A percentile compares a stretch with the other conserved stretches of the same genome.
These are phyloP conservation scores for Xestia xanthographa DNA, from an alignment of 2,888 invertebrate genomes.

Conservation along the genomic window DNA sequence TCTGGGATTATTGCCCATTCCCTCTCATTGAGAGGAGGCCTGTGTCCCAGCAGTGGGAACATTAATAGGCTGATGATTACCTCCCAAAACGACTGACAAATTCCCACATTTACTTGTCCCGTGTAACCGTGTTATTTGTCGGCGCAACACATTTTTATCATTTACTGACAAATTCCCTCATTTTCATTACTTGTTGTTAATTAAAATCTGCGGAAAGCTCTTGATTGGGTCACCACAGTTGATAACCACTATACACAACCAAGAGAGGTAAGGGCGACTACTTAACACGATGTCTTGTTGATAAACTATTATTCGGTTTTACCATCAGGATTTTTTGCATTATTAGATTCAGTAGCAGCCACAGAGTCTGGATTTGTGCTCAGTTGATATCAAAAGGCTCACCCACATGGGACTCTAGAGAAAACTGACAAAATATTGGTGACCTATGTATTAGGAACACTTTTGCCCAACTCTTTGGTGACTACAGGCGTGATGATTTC, in stretches of 20 bases:
- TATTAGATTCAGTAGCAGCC: background rate
- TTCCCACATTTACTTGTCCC: no score
- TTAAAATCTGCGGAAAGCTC: background rate
- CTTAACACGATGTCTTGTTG: no score
- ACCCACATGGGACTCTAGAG: no score
- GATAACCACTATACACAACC: background rate
- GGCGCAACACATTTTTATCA: background rate
- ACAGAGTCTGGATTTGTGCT: background rate
- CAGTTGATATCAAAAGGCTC: background rate
- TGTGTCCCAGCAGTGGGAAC: no score
- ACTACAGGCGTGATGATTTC: background rate
- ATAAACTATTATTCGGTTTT: background rate
- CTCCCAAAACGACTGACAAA: no score
- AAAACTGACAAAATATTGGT: background rate
- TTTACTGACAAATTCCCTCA: background rate
- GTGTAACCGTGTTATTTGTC: no score
- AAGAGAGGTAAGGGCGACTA: background rate
- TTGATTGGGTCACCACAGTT: background rate
- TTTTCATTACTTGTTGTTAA: background rate
- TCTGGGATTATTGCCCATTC: no score
- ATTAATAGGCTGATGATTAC: no score
- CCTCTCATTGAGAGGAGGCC: no score
- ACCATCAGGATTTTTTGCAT: no score
- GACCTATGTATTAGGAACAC: background rate
- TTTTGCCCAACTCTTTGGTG: background rate